phyloP scores from a whole-genome alignment of 2,888 invertebrate genomes.

The Oasisia sp. region DNA sequence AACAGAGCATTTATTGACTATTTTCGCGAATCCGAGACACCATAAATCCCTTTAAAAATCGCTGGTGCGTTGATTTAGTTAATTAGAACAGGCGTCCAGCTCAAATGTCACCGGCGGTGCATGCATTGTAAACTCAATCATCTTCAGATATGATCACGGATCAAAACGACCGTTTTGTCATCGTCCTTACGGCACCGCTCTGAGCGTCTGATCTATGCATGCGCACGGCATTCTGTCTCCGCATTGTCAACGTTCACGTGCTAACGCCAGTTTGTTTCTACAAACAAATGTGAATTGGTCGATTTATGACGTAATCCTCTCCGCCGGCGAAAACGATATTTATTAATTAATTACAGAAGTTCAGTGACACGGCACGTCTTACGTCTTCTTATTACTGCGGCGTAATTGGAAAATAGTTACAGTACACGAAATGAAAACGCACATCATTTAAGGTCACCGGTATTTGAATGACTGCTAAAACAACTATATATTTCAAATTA shows the following conservation, averaged over 20 bases:
- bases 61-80: not conserved
- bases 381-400: not conserved
- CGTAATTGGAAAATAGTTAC: not conserved
- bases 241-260: not conserved
- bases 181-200: not conserved
- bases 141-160: not conserved
- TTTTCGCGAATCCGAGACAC: not conserved
- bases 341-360: not conserved
- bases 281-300: not conserved
- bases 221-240: not conserved
- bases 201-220: not conserved
- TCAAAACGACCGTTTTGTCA: not conserved
- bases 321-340: not conserved
- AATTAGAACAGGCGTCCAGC: constrained; percentile 8
- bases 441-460: not conserved
- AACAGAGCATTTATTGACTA: not conserved
- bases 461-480: not conserved
- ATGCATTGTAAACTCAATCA: not conserved
- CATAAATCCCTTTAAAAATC: not conserved
- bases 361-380: not conserved
- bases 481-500: not conserved
- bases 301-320: not conserved
- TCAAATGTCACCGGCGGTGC: not conserved
- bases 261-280: not conserved
- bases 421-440: not conserved